Evolutionary conservation across 2,797 vertebrate genomes (phyloP), one percentile per base, ranked within the genome.

Genomic region (Urosaurus nigricauda): DNA sequence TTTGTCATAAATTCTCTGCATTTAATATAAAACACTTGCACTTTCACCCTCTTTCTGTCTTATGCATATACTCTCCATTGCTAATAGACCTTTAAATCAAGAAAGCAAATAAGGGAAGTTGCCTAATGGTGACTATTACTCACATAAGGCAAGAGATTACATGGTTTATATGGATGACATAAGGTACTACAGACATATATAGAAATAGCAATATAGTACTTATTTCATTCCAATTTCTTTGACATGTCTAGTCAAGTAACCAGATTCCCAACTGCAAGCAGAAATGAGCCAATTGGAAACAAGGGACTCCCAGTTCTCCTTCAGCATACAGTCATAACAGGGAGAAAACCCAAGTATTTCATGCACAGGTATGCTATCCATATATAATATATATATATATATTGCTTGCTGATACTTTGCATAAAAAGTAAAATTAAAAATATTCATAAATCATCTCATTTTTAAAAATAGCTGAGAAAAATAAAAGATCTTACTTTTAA

Each of bases 221-320:
- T 68, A 60, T 92, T 37, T 86, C 60, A 47, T 4, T 43, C 24
- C 79, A 82, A 71, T 47, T 35, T 82, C 88, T 35, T 60, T 17
- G 43, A 47, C 78, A 89, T 40, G 17, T 21, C 40, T 84, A 58
- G 53, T 89, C 40, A 89, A 91, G 86, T 87, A 40, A 21, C 75
- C 58, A 2, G 4, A 73, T 90, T 90, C 90, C 77, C 32, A 79
- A 87, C 58, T 84, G 24, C 2, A 84, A 84, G 47, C 58, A 68
- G 16, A 88, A 37, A 86, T 73, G 79, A 83, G 53, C 40, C 11
- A 51, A 83, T 13, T 40, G 83, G 40, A 93, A 92, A 43, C 0
- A 92, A 32, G 35, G 17, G 85, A 53, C 58, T 32, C 58, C 35
- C 79, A 68, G 6, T 11, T 51, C 53, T 82, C 32, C 56, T 87